Evolutionary conservation across 2,113 vertebrate genomes (phyloP), one percentile per base, ranked within the genome.

Genomic region (Nerophis lumbriciformis): DNA sequence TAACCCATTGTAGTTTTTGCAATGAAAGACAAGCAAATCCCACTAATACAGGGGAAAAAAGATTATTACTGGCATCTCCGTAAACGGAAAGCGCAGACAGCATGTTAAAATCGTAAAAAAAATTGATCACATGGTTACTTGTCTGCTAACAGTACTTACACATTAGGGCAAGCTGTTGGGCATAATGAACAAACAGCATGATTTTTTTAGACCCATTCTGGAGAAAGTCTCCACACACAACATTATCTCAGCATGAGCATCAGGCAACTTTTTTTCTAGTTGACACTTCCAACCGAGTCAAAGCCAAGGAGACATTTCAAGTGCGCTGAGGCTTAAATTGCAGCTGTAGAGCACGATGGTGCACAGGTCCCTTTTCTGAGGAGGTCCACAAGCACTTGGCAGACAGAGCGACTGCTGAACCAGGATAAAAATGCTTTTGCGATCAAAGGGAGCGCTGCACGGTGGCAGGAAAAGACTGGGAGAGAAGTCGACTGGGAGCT

Each of bases 371-470:
- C 65, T 8, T 28, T 8, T 77, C 63, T 72, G 61, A 11, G 60
- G 59, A 57, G 74, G 71, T 19, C 48, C 53, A 53, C 65, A 63
- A 47, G 58, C 11, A 6, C 66, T 68, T n/a, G 71, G 52, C 49
- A 15, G 71, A 63, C 67, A 63, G 66, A 61, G 58, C 45, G 57
- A 63, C 61, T 53, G 59, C 4, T 3, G 78, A 76, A 39, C 77
- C 73, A 77, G 36, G 76, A 82, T 83, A 60, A 78, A 77, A 67
- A 59, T 5, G 63, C 51, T 50, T 77, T 66, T 67, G 61, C 35
- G 75, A 83, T 86, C 80, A 86, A 85, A 83, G 67, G 72, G 39
- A 47, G 6, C 63, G 60, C 59, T 3, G 66, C 36, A n/a, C 53
- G 5, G 54, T 15, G 68, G 71, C 76, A 83, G 69, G 80, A 70